These are phyloP conservation scores for Tetragonula carbonaria DNA, from an alignment of 2,888 invertebrate genomes.

Conservation along the genomic window DNA sequence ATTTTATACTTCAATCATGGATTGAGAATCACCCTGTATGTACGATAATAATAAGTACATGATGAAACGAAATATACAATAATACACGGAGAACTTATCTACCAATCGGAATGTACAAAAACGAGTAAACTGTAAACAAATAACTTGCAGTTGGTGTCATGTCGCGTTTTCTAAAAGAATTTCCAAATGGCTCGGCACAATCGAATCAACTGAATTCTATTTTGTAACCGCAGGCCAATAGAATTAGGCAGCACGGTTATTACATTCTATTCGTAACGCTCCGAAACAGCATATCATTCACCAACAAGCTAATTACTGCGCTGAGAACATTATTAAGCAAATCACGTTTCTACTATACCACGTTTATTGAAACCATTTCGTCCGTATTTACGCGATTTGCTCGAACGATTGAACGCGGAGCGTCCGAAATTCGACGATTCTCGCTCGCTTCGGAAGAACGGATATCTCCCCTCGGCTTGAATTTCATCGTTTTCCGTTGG, in stretches of 20 bases:
- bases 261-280: neutral
- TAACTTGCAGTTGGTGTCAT: neutral
- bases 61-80: no score
- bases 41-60: no score
- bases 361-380: neutral
- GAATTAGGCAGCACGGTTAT: neutral
- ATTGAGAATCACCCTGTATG: no score
- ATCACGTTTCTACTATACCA: neutral
- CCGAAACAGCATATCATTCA: neutral
- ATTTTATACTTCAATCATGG: no score
- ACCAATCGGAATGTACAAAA: no score
- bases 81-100: no score
- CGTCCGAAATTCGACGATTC: neutral
- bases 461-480: no score
- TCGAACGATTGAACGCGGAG: neutral
- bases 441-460: neutral
- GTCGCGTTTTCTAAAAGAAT: neutral
- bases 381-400: no score
- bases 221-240: neutral
- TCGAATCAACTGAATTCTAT: neutral
- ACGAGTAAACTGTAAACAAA: neutral
- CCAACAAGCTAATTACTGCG: constrained; percentile 5
- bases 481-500: neutral
- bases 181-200: no score
- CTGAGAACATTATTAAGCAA: neutral